phyloP scores from a whole-genome alignment of 2,113 vertebrate species.

The Corvus cornix region DNA sequence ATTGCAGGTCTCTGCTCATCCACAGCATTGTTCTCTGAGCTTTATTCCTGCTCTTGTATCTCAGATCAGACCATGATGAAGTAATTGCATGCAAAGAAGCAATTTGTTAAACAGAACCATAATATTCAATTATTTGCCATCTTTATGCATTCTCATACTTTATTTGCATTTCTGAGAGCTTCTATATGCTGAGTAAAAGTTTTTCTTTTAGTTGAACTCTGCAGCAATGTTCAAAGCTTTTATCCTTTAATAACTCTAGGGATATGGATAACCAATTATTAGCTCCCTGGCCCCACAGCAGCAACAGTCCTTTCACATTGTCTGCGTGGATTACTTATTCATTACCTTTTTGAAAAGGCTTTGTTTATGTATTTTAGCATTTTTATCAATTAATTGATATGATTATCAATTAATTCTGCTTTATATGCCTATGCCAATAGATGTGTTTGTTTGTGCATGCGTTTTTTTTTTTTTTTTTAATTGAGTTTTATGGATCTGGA shows the following conservation, averaged over 20 bases:
- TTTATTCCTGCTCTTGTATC: background rate
- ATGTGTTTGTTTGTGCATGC: background rate
- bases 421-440: background rate
- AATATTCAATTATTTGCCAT: background rate
- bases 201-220: conserved; percentile 21
- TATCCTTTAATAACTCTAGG: background rate
- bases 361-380: background rate
- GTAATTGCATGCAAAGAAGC: background rate
- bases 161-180: conserved; percentile 9
- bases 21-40: background rate
- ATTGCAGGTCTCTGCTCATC: background rate
- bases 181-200: background rate
- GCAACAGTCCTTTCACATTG: background rate
- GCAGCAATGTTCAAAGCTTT: background rate
- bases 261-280: background rate
- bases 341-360: background rate
- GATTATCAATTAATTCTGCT: conserved; percentile 1
- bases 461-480: background rate
- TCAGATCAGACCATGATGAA: background rate
- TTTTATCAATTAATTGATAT: conserved; percentile 2
- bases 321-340: background rate
- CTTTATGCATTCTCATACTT: background rate
- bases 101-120: background rate
- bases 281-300: background rate
- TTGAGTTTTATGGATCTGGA: background rate